Evolutionary conservation across 2,888 invertebrate species (phyloP).

Genomic region (Pyrrhosoma nymphula): DNA sequence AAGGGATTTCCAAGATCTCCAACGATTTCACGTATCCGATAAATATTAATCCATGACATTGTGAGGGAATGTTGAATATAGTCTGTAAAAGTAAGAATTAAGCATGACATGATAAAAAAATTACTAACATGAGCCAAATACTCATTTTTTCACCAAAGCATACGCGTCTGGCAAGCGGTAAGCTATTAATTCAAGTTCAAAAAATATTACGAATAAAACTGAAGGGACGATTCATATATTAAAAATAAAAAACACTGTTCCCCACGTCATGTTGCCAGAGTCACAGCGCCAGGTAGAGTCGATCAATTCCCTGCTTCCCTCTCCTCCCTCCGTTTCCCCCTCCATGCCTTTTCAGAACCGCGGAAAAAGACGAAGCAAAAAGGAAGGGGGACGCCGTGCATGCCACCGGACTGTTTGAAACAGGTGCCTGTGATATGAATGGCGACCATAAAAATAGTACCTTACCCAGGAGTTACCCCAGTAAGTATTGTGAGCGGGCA

Average conservation of each 20-base stretch:
- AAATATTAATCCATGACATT: no score
- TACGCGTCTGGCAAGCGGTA: no score
- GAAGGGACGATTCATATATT: not conserved
- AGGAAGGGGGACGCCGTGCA: not conserved
- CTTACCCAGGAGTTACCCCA: not conserved
- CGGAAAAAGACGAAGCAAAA: not conserved
- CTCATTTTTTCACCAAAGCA: no score
- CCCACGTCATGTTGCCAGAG: not conserved
- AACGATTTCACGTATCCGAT: no score
- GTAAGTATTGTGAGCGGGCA: not conserved
- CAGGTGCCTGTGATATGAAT: conserved; percentile 30
- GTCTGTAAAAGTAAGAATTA: no score
- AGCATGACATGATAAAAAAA: no score
- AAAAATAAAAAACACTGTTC: not conserved
- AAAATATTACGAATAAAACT: no score
- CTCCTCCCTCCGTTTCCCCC: not conserved
- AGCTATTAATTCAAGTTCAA: no score
- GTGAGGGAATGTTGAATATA: no score
- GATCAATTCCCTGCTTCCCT: not conserved
- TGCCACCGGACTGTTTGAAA: conserved; percentile 40
- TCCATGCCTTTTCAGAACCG: not conserved
- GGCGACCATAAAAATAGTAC: conserved; percentile 41
- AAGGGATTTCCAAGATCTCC: no score
- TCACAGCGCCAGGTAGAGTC: not conserved
- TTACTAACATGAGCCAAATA: no score